Conservation (phyloP, 2,113 vertebrate genomes). For the Columba livia region DNA sequence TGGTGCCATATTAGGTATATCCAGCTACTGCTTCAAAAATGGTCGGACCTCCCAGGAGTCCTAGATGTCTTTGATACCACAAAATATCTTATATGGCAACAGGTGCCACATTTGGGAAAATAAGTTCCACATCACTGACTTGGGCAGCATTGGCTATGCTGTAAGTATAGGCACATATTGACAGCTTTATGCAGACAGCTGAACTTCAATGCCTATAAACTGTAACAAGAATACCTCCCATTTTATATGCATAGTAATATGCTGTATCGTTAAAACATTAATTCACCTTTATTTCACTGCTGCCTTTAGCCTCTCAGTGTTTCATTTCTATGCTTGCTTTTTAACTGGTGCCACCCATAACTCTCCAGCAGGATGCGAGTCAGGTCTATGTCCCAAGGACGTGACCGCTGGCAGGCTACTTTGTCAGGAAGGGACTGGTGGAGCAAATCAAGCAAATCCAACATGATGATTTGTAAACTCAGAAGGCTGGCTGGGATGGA, state of each 20-base stretch:
- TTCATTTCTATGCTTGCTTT: background rate
- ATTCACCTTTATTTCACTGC: background rate
- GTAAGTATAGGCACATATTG: background rate
- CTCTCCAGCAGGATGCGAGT: background rate
- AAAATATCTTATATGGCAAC: background rate
- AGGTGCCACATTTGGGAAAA: background rate
- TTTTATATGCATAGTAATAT: background rate
- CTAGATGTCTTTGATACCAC: background rate
- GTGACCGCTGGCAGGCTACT: fast-evolving
- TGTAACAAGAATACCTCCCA: background rate
- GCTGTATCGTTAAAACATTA: background rate
- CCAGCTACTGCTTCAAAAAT: background rate
- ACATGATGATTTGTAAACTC: background rate
- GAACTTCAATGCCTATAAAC: background rate
- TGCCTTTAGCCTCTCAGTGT: background rate
- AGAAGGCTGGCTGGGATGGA: background rate
- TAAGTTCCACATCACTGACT: background rate
- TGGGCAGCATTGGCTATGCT: background rate
- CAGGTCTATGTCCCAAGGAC: background rate
- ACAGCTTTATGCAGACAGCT: background rate
- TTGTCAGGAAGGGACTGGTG: background rate
- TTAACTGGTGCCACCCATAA: background rate
- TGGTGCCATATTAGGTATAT: background rate
- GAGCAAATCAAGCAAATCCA: background rate
- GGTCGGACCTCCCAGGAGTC: fast-evolving